A percentile compares a stretch with the other conserved stretches of the same genome.
Conservation (phyloP, 2,888 invertebrate species). For the Limnephilus lunatus region DNA sequence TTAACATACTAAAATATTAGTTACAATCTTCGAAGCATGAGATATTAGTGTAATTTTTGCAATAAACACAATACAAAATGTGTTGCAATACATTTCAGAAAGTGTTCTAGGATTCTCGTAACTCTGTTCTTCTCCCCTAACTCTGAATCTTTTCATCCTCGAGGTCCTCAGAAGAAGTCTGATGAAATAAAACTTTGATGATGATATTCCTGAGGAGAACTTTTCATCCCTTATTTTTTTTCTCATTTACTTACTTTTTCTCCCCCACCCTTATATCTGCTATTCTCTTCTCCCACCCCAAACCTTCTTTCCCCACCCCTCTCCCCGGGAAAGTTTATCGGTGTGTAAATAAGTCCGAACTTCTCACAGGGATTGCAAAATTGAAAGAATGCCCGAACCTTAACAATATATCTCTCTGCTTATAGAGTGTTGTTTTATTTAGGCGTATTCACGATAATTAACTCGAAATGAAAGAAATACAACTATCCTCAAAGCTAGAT, state of each 20-base stretch:
- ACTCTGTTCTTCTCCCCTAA: not conserved
- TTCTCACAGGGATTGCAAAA: conserved; percentile 55
- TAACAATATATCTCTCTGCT: not conserved
- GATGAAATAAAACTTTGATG: conserved; percentile 46
- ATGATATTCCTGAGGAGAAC: conserved; percentile 30
- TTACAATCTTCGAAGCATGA: no score
- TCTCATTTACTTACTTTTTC: conserved; percentile 53
- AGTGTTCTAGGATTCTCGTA: not conserved
- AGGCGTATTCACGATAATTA: not conserved
- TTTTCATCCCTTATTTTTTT: conserved; percentile 47
- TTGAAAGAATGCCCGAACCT: conserved; percentile 53
- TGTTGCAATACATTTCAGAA: no score
- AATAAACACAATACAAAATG: no score
- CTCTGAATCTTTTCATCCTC: not conserved
- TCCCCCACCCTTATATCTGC: not conserved
- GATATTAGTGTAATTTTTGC: no score
- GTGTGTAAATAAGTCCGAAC: conserved; percentile 58
- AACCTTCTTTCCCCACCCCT: not conserved
- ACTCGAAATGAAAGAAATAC: not conserved
- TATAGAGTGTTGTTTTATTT: not conserved
- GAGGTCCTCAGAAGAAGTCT: not conserved
- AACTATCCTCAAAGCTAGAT: no score
- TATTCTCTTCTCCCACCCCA: not conserved
- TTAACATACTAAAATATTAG: no score
- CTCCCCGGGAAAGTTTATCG: conserved; percentile 44